Percentiles rank a stretch among this genome's conserved stretches.
phyloP scores from a whole-genome alignment of 1,140 invertebrate genomes.

The Galleria mellonella region DNA sequence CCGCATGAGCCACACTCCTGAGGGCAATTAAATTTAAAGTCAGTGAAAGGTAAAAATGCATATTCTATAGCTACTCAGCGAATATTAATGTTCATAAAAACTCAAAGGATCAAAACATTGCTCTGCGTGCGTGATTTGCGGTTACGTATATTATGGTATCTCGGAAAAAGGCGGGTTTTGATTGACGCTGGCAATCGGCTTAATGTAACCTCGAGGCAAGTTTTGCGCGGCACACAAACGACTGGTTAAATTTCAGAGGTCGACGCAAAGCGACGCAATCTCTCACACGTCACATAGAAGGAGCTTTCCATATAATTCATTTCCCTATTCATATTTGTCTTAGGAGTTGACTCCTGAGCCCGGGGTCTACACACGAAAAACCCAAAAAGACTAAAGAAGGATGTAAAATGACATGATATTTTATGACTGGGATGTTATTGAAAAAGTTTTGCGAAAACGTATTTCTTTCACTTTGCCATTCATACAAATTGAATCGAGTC shows the following conservation, averaged over 20 bases:
- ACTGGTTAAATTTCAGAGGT: slow-evolving; percentile 68
- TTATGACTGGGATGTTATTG: slow-evolving; percentile 44
- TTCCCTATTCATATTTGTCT: slow-evolving; percentile 72
- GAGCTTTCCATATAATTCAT: slow-evolving; percentile 69
- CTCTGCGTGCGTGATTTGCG: slow-evolving; percentile 10
- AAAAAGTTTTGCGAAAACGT: slow-evolving; percentile 50
- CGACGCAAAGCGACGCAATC: slow-evolving; percentile 67
- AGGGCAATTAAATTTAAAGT: slow-evolving; percentile 1
- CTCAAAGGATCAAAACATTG: slow-evolving; percentile 38
- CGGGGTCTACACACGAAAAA: slow-evolving; percentile 23
- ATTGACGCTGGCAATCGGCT: slow-evolving; percentile 69
- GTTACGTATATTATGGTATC: slow-evolving; percentile 36
- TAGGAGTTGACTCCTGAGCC: slow-evolving; percentile 44
- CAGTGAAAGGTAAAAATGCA: neutral
- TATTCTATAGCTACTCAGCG: neutral
- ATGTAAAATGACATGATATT: slow-evolving; percentile 47
- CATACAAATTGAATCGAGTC: slow-evolving; percentile 45
- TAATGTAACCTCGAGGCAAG: slow-evolving; percentile 70
- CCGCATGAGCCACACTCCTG: neutral
- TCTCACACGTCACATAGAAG: slow-evolving; percentile 65
- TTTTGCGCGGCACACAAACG: slow-evolving; percentile 59
- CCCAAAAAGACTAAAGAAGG: slow-evolving; percentile 20
- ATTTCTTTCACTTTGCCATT: slow-evolving; percentile 41
- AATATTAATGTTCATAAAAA: slow-evolving; percentile 12
- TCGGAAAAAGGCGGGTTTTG: slow-evolving; percentile 62